Conservation (phyloP, 1,140 invertebrate genomes). For the Drosophila kohkoa region DNA sequence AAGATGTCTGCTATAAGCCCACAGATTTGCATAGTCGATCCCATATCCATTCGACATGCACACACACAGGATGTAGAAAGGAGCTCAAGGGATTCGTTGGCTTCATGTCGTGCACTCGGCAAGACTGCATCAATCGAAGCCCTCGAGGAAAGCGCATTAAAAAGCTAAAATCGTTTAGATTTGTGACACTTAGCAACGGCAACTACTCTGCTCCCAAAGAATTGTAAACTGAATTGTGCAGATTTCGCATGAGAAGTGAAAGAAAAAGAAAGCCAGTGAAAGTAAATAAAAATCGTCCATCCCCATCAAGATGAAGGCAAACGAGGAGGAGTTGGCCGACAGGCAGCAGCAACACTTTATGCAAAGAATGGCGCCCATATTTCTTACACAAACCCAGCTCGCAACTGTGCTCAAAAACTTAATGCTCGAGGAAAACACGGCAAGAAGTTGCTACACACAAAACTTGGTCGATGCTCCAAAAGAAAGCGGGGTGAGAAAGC, state of each 20-base stretch:
- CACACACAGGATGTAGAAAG: background rate
- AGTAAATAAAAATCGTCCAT: conserved; percentile 62
- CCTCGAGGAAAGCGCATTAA: conserved; percentile 61
- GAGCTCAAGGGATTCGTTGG: conserved; percentile 24
- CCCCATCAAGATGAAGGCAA: background rate
- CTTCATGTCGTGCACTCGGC: conserved; percentile 11
- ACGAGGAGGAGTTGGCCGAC: background rate
- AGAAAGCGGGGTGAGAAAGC: conserved; percentile 5
- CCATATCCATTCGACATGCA: conserved; percentile 24
- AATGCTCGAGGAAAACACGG: conserved; percentile 67
- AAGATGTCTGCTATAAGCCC: conserved; percentile 1
- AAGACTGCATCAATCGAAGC: conserved; percentile 61
- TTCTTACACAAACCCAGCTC: conserved; percentile 57
- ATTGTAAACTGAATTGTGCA: conserved; percentile 54
- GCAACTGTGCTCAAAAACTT: conserved; percentile 52
- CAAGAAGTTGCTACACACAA: conserved; percentile 65
- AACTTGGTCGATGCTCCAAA: conserved; percentile 52
- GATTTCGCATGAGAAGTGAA: conserved; percentile 59
- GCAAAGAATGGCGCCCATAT: conserved; percentile 75
- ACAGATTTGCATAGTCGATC: conserved; percentile 37
- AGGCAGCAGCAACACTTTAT: conserved; percentile 54
- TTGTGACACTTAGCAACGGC: conserved; percentile 68
- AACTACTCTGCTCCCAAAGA: conserved; percentile 52
- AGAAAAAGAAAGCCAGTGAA: conserved; percentile 45
- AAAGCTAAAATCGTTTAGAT: conserved; percentile 78